Evolutionary conservation across 2,113 vertebrate species (phyloP).

Genomic region (Solea solea): DNA sequence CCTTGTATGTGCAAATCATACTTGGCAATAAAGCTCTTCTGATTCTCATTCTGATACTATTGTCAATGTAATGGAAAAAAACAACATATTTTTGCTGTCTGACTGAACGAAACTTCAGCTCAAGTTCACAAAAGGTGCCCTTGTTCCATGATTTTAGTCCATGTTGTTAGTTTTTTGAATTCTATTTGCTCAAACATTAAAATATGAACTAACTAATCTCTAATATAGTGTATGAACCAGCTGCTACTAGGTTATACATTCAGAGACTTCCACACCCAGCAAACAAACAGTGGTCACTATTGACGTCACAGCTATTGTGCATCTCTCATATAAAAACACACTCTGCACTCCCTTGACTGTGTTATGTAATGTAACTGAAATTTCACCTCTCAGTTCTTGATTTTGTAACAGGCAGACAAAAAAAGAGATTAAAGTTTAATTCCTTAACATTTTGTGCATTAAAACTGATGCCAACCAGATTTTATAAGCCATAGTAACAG

Average conservation of each 20-base stretch:
- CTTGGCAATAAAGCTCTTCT: too few species aligned
- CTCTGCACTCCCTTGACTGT: background rate
- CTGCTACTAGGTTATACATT: slow-evolving; percentile 42
- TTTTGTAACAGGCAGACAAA: too few species aligned
- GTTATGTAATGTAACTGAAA: background rate
- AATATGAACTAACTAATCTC: background rate
- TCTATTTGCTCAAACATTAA: background rate
- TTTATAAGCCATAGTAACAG: background rate
- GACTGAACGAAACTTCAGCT: too few species aligned
- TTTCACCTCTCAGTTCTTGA: background rate
- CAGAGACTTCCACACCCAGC: slow-evolving; percentile 56
- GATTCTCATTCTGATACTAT: too few species aligned
- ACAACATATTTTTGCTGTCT: too few species aligned
- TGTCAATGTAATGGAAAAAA: too few species aligned
- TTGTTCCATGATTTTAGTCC: background rate
- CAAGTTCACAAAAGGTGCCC: too few species aligned
- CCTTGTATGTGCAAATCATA: too few species aligned
- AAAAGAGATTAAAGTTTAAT: background rate
- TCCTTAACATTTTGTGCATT: background rate
- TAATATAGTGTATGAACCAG: background rate
- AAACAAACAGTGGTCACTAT: slow-evolving; percentile 42
- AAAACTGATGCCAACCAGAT: background rate
- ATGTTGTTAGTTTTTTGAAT: too few species aligned
- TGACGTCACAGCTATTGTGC: slow-evolving; percentile 30
- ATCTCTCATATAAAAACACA: slow-evolving; percentile 7